A percentile compares a stretch with the other conserved stretches of the same genome.
Conservation (phyloP, 2,888 invertebrate species). For the Autographa pulchrina region DNA sequence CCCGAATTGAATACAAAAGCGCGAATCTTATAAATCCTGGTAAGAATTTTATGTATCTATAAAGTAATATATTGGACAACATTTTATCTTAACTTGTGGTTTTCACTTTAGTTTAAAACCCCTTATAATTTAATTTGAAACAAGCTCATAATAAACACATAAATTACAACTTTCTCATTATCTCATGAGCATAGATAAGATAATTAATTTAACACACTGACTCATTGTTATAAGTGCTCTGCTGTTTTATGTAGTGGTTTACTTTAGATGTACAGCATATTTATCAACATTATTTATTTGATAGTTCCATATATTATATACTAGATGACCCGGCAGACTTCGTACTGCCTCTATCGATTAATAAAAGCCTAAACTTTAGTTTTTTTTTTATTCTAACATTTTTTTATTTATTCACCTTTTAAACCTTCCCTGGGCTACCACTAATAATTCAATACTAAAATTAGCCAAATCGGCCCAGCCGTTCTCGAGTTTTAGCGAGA, state of each 20-base stretch:
- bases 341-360: too few relatives aligned
- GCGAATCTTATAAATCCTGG: conserved; percentile 97
- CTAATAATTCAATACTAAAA: too few relatives aligned
- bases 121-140: neutral
- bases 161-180: conserved; percentile 32
- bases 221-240: neutral
- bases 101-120: neutral
- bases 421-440: too few relatives aligned
- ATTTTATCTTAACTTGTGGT: neutral
- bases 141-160: conserved; percentile 15
- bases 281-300: too few relatives aligned
- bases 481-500: too few relatives aligned
- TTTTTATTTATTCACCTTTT: too few relatives aligned
- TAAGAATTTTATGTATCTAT: conserved; percentile 80
- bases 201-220: conserved; percentile 20
- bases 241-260: neutral
- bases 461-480: too few relatives aligned
- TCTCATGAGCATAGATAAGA: conserved; percentile 45
- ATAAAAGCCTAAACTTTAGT: too few relatives aligned
- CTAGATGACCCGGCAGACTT: neutral
- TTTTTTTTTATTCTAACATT: too few relatives aligned
- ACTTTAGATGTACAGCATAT: neutral
- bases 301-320: neutral
- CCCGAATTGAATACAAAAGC: conserved; percentile 96
- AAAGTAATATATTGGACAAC: neutral